These are phyloP conservation scores for Drosophila tanythrix DNA, from an alignment of 2,888 invertebrate species.

Conservation along the genomic window DNA sequence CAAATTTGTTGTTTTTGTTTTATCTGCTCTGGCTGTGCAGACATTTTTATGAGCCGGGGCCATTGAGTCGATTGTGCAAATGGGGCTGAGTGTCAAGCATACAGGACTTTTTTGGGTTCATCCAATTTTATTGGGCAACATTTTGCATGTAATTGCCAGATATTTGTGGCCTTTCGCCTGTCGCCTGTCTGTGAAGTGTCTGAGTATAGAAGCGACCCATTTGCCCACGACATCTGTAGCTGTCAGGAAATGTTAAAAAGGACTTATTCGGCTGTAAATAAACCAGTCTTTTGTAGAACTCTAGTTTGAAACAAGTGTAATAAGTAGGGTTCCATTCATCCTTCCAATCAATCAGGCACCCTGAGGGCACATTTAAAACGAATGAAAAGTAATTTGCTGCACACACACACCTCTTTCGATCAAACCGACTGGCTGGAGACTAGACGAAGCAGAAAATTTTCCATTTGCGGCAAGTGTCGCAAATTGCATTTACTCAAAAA, in stretches of 20 bases:
- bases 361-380: slow-evolving; percentile 29
- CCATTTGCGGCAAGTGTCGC: slow-evolving; percentile 76
- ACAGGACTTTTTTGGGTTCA: slow-evolving; percentile 23
- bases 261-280: slow-evolving; percentile 23
- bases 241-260: slow-evolving; percentile 16
- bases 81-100: slow-evolving; percentile 46
- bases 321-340: slow-evolving; percentile 2
- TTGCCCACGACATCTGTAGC: slow-evolving; percentile 48
- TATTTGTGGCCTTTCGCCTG: slow-evolving; percentile 46
- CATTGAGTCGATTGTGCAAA: slow-evolving; percentile 14
- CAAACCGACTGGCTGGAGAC: slow-evolving; percentile 6
- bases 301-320: slow-evolving; percentile 1
- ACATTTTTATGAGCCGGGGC: slow-evolving; percentile 70
- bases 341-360: slow-evolving; percentile 57
- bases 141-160: slow-evolving; percentile 57
- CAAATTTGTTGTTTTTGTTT: slow-evolving; percentile 42
- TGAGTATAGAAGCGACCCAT: slow-evolving; percentile 20
- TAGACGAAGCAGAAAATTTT: slow-evolving; percentile 68
- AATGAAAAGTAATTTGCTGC: slow-evolving; percentile 44
- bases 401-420: slow-evolving; percentile 44
- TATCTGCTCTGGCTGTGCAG: slow-evolving; percentile 51
- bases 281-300: slow-evolving; percentile 1
- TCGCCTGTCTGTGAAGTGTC: slow-evolving; percentile 39
- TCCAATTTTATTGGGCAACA: slow-evolving; percentile 41
- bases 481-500: slow-evolving; percentile 76